A percentile compares a stretch with the other conserved stretches of the same genome.
Conservation (phyloP, 2,888 invertebrate species). For the Crossocerus cetratus region DNA sequence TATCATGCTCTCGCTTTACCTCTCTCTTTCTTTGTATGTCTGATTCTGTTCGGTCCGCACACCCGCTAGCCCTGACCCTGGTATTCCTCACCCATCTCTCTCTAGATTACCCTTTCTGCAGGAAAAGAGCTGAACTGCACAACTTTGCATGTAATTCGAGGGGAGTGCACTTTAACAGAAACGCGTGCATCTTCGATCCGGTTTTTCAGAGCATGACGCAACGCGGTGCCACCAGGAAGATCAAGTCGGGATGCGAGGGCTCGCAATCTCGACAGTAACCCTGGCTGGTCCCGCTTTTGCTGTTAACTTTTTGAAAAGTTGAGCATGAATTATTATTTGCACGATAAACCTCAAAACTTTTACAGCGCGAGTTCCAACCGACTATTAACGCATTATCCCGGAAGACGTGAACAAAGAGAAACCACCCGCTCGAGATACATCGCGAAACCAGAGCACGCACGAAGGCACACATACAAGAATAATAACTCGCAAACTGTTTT, state of each 20-base stretch:
- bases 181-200: background rate
- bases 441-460: background rate
- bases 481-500: background rate
- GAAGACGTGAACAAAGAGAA: constrained; percentile 26
- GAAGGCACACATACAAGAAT: background rate
- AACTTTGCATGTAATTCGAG: too few relatives aligned
- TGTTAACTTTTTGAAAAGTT: constrained; percentile 54
- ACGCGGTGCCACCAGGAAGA: too few relatives aligned
- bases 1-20: background rate
- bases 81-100: too few relatives aligned
- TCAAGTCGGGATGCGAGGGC: constrained; percentile 6
- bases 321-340: constrained; percentile 69
- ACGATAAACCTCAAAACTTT: constrained; percentile 63
- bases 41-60: too few relatives aligned
- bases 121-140: too few relatives aligned
- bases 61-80: too few relatives aligned
- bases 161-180: background rate
- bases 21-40: too few relatives aligned
- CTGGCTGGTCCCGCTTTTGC: constrained; percentile 15
- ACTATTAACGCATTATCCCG: constrained; percentile 58
- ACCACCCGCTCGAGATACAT: background rate
- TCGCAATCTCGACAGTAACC: constrained; percentile 6
- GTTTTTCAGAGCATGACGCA: too few relatives aligned
- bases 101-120: too few relatives aligned
- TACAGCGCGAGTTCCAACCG: constrained; percentile 54